Evolutionary conservation across 1,140 invertebrate species (phyloP).

Genomic region (Drosophila ohnishii): DNA sequence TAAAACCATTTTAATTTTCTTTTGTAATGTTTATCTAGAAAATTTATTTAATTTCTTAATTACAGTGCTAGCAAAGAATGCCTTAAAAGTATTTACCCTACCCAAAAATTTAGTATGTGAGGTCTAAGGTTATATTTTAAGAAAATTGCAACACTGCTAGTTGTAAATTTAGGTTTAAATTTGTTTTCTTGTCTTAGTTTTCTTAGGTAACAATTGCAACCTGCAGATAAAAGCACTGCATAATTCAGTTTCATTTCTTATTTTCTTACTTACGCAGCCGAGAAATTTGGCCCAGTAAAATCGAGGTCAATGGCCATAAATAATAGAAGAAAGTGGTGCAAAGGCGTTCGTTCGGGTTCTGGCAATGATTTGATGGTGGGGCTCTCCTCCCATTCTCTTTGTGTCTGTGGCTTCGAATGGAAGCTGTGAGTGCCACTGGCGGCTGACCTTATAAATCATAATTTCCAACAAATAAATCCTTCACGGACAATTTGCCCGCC

Average conservation of each 20-base stretch:
- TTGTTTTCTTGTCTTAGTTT: not conserved
- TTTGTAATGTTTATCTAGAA: too few relatives aligned
- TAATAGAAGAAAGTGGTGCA: constrained; percentile 53
- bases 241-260: constrained; percentile 57
- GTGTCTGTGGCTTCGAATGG: constrained; percentile 14
- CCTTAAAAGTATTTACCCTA: not conserved
- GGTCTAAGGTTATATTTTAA: not conserved
- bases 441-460: constrained; percentile 77
- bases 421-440: constrained; percentile 49
- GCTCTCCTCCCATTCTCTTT: not conserved
- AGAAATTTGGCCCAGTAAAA: constrained; percentile 34
- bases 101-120: too few relatives aligned
- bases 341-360: constrained; percentile 16
- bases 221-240: constrained; percentile 29
- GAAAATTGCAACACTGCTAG: not conserved
- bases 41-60: not conserved
- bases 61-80: too few relatives aligned
- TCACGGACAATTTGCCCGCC: constrained; percentile 75
- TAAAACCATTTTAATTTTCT: not conserved
- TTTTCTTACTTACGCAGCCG: constrained; percentile 4
- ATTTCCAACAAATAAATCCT: constrained; percentile 80
- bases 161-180: not conserved
- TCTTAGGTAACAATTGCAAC: not conserved
- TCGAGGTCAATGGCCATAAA: constrained; percentile 66
- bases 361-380: constrained; percentile 35